A percentile compares a stretch with the other conserved stretches of the same genome.
Conservation (phyloP, 2,797 vertebrate genomes). For the Hozukius guyotensis region DNA sequence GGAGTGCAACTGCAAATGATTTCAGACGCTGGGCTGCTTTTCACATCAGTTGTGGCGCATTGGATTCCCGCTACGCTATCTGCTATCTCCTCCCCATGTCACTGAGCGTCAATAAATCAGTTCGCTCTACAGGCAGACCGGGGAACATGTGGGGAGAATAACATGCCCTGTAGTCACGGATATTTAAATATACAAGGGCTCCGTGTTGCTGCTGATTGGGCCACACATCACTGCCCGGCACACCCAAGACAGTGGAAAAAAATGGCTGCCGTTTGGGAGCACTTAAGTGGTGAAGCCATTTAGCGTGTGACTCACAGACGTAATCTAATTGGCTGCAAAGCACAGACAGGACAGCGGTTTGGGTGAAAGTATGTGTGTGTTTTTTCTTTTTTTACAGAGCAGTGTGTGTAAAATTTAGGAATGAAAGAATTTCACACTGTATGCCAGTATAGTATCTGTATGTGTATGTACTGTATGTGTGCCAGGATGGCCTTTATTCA, state of each 20-base stretch:
- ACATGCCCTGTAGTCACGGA: conserved; percentile 74
- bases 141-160: conserved; percentile 79
- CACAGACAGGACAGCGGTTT: conserved; percentile 36
- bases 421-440: conserved; percentile 38
- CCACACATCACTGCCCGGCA: conserved; percentile 55
- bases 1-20: conserved; percentile 72
- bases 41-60: conserved; percentile 77
- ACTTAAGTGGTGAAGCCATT: conserved; percentile 72
- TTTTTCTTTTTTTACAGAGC: conserved; percentile 28
- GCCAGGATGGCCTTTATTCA: neutral
- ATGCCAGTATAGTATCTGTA: conserved; percentile 7
- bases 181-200: conserved; percentile 75
- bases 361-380: conserved; percentile 22
- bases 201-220: conserved; percentile 66
- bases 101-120: conserved; percentile 81
- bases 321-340: conserved; percentile 64
- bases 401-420: conserved; percentile 45
- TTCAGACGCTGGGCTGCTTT: conserved; percentile 79
- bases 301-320: conserved; percentile 51
- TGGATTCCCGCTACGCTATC: conserved; percentile 72
- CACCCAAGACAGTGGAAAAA: conserved; percentile 44
- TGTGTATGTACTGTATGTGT: neutral
- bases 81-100: conserved; percentile 73
- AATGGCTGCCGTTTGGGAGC: conserved; percentile 71
- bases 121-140: conserved; percentile 60